Evolutionary conservation across 2,797 vertebrate genomes (phyloP).

Genomic region (Merluccius polli): DNA sequence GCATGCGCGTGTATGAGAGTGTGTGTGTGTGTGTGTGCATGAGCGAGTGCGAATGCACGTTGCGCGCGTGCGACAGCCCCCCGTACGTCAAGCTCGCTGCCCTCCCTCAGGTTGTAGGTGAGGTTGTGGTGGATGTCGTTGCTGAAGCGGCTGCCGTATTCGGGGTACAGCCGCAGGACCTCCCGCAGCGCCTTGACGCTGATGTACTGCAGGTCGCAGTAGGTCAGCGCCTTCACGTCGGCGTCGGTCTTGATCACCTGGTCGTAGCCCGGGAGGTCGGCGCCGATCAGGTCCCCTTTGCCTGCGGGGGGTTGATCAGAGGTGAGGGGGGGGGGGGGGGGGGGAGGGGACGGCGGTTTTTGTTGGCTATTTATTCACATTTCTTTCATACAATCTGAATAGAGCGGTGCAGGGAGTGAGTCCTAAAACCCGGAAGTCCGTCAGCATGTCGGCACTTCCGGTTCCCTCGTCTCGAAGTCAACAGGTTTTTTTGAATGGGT

Average conservation of each 20-base stretch:
- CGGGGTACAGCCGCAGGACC: constrained; percentile 88
- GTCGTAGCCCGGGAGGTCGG: constrained; percentile 80
- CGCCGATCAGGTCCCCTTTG: constrained; percentile 93
- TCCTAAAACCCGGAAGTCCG: too few relatives aligned
- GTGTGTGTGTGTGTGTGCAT: neutral
- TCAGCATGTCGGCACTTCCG: too few relatives aligned
- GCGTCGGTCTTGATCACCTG: constrained; percentile 92
- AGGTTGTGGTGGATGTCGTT: constrained; percentile 88
- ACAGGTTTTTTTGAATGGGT: too few relatives aligned
- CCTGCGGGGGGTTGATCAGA: constrained; percentile 67
- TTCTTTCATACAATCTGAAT: too few relatives aligned
- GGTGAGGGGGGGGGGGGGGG: neutral
- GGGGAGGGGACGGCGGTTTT: neutral
- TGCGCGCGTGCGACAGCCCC: constrained; percentile 69
- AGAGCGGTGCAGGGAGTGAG: too few relatives aligned
- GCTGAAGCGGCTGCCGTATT: constrained; percentile 84
- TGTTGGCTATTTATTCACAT: neutral
- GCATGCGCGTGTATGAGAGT: too few relatives aligned
- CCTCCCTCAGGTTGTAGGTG: constrained; percentile 93
- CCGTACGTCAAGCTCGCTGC: constrained; percentile 63
- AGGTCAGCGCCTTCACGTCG: constrained; percentile 92
- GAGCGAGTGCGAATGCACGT: neutral
- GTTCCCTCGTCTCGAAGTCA: too few relatives aligned
- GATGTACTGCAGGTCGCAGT: constrained; percentile 93
- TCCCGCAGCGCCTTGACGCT: constrained; percentile 83